phyloP scores from a whole-genome alignment of 2,113 vertebrate genomes.

The Epinephelus cyanopodus region DNA sequence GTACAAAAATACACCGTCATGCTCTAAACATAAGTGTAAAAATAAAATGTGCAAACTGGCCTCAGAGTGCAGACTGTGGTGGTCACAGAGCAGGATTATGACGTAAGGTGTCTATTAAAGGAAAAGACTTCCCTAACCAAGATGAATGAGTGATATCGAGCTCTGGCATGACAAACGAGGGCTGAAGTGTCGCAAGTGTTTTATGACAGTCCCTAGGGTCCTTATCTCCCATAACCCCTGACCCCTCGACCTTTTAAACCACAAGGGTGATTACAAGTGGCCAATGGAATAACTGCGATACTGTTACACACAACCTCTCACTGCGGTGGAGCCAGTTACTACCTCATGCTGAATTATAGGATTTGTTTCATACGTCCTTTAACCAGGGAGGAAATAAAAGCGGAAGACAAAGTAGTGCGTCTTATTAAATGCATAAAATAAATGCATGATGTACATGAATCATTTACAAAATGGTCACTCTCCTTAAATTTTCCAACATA shows the following conservation, averaged over 20 bases:
- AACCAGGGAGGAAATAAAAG: background rate
- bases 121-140: constrained; percentile 74
- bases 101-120: constrained; percentile 62
- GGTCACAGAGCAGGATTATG: constrained; percentile 51
- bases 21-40: constrained; percentile 19
- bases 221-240: constrained; percentile 79
- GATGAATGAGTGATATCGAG: constrained; percentile 77
- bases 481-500: background rate
- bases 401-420: background rate
- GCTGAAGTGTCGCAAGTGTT: constrained; percentile 77
- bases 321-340: background rate
- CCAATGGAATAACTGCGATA: constrained; percentile 52
- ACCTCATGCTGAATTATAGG: background rate
- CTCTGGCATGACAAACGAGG: constrained; percentile 76
- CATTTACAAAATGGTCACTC: background rate
- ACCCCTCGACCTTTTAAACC: constrained; percentile 79
- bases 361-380: background rate
- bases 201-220: constrained; percentile 74
- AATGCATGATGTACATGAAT: background rate
- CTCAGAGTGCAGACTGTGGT: constrained; percentile 10
- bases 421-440: background rate
- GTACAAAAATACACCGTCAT: constrained; percentile 28
- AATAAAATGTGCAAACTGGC: constrained; percentile 36
- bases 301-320: constrained; percentile 34
- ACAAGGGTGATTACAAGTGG: constrained; percentile 77